These are phyloP conservation scores for Ophion obscuratus DNA, from an alignment of 2,888 invertebrate genomes.

Conservation along the genomic window DNA sequence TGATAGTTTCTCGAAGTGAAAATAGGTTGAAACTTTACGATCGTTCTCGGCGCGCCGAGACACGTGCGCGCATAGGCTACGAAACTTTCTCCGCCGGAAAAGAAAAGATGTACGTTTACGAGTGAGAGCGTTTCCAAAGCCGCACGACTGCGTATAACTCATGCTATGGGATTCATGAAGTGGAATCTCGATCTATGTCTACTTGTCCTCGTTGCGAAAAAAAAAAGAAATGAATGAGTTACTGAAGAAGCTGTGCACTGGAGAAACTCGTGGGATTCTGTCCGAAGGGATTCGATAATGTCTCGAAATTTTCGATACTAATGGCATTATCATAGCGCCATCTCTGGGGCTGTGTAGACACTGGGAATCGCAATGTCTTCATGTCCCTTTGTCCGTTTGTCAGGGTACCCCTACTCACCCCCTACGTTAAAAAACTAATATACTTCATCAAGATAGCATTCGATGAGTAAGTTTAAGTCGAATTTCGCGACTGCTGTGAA, in stretches of 20 bases:
- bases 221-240: neutral
- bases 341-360: too few species aligned
- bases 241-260: too few species aligned
- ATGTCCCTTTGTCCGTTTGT: too few species aligned
- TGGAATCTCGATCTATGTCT: neutral
- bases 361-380: too few species aligned
- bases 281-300: too few species aligned
- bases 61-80: slow-evolving; percentile 35
- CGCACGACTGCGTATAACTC: slow-evolving; percentile 9
- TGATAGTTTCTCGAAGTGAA: slow-evolving; percentile 30
- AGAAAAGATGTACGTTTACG: slow-evolving; percentile 18
- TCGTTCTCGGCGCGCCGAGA: slow-evolving; percentile 21
- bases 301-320: too few species aligned
- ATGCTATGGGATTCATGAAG: slow-evolving; percentile 6
- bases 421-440: too few species aligned
- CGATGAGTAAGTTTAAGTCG: too few species aligned
- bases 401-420: too few species aligned
- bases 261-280: neutral
- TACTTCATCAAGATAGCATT: too few species aligned
- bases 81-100: slow-evolving; percentile 50
- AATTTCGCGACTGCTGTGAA: too few species aligned
- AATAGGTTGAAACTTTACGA: slow-evolving; percentile 49
- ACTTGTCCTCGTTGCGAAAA: neutral
- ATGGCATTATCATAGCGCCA: too few species aligned
- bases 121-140: slow-evolving; percentile 47